phyloP scores from a whole-genome alignment of 2,888 invertebrate genomes.

The Macrostomum cliftonense region DNA sequence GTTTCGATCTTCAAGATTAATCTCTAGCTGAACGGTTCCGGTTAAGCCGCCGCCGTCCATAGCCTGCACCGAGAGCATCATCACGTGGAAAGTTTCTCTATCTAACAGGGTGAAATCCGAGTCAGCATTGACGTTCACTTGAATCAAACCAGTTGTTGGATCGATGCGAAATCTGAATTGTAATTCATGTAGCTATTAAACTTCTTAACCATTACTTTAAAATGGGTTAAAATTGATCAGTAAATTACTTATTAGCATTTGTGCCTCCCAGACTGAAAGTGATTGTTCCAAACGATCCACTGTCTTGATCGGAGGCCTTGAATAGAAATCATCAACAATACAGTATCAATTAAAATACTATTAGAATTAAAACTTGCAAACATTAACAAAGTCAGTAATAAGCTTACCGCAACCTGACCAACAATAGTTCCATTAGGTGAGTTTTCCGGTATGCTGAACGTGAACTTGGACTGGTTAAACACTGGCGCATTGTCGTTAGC shows the following conservation, averaged over 20 bases:
- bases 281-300: slow-evolving; percentile 52
- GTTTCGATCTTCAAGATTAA: slow-evolving; percentile 26
- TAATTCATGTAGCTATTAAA: slow-evolving; percentile 3
- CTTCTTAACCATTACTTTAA: slow-evolving; percentile 2
- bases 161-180: slow-evolving; percentile 49
- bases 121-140: slow-evolving; percentile 39
- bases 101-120: slow-evolving; percentile 43
- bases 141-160: slow-evolving; percentile 48
- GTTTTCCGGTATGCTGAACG: slow-evolving; percentile 60
- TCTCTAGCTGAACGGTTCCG: slow-evolving; percentile 21
- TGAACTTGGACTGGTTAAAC: slow-evolving; percentile 53
- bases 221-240: not conserved
- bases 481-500: slow-evolving; percentile 41
- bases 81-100: slow-evolving; percentile 59
- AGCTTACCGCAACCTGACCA: slow-evolving; percentile 16
- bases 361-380: no score
- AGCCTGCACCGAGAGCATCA: slow-evolving; percentile 58
- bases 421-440: slow-evolving; percentile 36
- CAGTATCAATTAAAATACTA: no score
- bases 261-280: slow-evolving; percentile 58
- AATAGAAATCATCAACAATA: slow-evolving; percentile 5
- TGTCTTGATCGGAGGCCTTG: slow-evolving; percentile 51
- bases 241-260: slow-evolving; percentile 48
- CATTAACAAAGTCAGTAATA: not conserved
- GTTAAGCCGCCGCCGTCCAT: slow-evolving; percentile 54